Evolutionary conservation across 2,113 vertebrate genomes (phyloP), one percentile per base, ranked within the genome.

Genomic region (Chaetodon trifascialis): DNA sequence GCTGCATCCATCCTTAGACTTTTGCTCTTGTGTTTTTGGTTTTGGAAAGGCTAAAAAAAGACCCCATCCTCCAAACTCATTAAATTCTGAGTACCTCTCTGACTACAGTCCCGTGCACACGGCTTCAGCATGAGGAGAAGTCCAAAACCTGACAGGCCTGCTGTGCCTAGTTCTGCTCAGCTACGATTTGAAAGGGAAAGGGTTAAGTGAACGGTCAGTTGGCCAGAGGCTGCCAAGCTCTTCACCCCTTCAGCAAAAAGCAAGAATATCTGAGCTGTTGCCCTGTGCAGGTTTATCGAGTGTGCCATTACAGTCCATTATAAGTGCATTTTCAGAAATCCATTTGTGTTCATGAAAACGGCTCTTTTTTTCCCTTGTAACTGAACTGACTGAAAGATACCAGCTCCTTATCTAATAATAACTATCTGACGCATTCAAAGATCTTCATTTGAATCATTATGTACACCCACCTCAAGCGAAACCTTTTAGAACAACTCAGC

Each of bases 361-460:
- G 0, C 5, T 56, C 15, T 34, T 47, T 59, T 77, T 67, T 38
- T 10, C 7, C 44, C 46, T 9, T 15, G 25, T 44, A 54, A 16
- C 51, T 62, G 42, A 69, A 59, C 47, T 11, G 74, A 73, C 30
- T 7, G 23, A 58, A 65, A 46, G 54, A 73, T 51, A 42, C 36
- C 14, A 25, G 52, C 36, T 6, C 56, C 64, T 83, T 15, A 38
- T 64, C 67, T 67, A 77, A 79, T 69, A 76, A 73, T 65, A 73
- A 73, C 38, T 14, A 70, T 78, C 16, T 60, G 67, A 66, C 16
- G 21, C 79, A 42, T 77, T 76, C 8, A 65, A 46, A 77, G 23
- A 81, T 52, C 66, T 85, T 51, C 42, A 67, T 76, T 69, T 82
- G 71, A 88, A 72, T 81, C 36, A 83, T 76, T 77, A 72, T 83